Percentiles rank a stretch among this genome's conserved stretches.
Evolutionary conservation across 2,888 invertebrate species (phyloP).

Genomic region (Augiades crinisus): DNA sequence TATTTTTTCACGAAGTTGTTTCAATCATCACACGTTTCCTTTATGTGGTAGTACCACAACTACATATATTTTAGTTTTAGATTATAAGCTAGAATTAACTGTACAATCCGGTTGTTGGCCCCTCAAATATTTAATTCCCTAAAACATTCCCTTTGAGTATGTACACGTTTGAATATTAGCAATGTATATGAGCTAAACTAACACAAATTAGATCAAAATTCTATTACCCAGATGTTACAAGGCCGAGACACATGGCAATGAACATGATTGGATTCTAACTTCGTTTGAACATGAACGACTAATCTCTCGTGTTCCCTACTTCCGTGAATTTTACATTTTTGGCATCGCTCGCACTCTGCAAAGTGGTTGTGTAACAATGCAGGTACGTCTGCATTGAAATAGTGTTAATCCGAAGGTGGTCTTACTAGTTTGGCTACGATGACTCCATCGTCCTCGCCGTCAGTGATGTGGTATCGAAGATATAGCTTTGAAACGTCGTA

Average conservation of each 20-base stretch:
- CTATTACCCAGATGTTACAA: slow-evolving; percentile 7
- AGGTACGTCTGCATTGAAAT: slow-evolving; percentile 50
- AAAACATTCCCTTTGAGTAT: too few relatives aligned
- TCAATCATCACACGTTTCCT: too few relatives aligned
- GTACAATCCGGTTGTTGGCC: too few relatives aligned
- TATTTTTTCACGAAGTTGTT: too few relatives aligned
- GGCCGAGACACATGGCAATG: slow-evolving; percentile 16
- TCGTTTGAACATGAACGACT: slow-evolving; percentile 9
- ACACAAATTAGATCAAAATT: slow-evolving; percentile 13
- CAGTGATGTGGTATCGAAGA: too few relatives aligned
- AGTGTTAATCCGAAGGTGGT: neutral
- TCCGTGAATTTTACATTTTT: slow-evolving; percentile 41
- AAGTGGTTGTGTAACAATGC: slow-evolving; percentile 71
- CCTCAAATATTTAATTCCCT: too few relatives aligned
- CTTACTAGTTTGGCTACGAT: too few relatives aligned
- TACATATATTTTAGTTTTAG: too few relatives aligned
- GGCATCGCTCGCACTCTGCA: slow-evolving; percentile 66
- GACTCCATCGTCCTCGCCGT: too few relatives aligned
- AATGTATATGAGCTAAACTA: neutral
- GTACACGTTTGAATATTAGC: too few relatives aligned
- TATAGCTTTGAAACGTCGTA: neutral
- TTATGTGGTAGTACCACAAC: too few relatives aligned
- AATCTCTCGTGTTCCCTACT: slow-evolving; percentile 19
- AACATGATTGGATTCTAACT: slow-evolving; percentile 15
- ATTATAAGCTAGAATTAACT: too few relatives aligned